Conservation (phyloP, 37 sponge, comb jelly and placozoan genomes). For the Spongilla lacustris region DNA sequence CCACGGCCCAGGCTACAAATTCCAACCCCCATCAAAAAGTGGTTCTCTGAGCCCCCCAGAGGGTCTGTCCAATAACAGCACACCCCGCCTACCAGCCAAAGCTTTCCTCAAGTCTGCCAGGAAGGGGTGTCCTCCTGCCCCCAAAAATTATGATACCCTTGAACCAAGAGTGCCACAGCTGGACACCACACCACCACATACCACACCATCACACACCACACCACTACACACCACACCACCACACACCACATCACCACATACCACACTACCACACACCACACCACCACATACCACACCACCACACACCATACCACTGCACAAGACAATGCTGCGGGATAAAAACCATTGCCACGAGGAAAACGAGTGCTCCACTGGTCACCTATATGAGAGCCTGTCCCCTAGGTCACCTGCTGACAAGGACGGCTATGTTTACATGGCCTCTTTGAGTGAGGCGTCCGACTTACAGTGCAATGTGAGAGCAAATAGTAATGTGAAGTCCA, state of each 20-base stretch:
- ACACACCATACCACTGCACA: no score
- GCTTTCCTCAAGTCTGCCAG: not conserved
- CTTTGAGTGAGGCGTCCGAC: constrained; percentile 9
- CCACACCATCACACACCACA: no score
- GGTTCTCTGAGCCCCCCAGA: not conserved
- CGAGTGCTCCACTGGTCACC: not conserved
- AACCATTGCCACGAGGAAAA: not conserved
- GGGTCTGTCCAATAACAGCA: not conserved
- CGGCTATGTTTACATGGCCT: constrained; percentile 73
- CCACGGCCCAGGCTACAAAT: constrained; percentile 45
- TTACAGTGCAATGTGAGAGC: not conserved
- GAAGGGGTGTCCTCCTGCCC: not conserved
- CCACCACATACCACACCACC: no score
- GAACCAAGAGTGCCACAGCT: not conserved
- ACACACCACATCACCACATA: no score
- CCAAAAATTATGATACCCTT: constrained; percentile 33
- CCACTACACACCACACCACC: no score
- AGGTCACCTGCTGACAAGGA: constrained; percentile 16
- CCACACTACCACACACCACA: no score
- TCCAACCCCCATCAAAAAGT: not conserved
- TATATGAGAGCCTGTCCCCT: constrained; percentile 9
- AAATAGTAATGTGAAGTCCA: not conserved
- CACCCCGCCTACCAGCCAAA: constrained; percentile 11
- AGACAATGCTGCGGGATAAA: not conserved
- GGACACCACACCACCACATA: no score